Conservation (phyloP, 2,888 invertebrate genomes). For the Mechanitis messenoides region DNA sequence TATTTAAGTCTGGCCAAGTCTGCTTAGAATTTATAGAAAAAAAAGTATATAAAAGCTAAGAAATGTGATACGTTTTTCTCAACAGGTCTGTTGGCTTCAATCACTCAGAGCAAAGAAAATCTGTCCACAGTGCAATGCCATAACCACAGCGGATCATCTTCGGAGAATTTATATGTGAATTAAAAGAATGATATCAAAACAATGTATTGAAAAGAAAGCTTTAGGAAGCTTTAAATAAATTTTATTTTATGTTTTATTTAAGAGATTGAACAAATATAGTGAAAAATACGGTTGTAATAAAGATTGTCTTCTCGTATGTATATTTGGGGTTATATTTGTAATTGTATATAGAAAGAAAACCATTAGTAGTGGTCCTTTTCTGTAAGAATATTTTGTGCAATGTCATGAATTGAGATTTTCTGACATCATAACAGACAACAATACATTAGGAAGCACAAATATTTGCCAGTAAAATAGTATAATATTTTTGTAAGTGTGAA, state of each 20-base stretch:
- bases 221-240: not conserved
- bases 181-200: no score
- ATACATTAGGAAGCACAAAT: no score
- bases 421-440: no score
- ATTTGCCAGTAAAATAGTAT: no score
- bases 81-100: slow-evolving; percentile 81
- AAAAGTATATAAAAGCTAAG: not conserved
- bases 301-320: not conserved
- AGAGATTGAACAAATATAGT: slow-evolving; percentile 1
- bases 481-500: no score
- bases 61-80: not conserved
- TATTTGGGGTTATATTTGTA: not conserved
- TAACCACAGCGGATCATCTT: slow-evolving; percentile 91
- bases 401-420: no score
- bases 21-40: no score
- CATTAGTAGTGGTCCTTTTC: no score
- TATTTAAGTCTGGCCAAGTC: no score
- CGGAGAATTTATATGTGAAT: slow-evolving; percentile 90
- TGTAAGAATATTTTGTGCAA: no score
- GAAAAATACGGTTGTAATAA: not conserved
- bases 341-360: not conserved
- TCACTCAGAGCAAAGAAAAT: slow-evolving; percentile 90
- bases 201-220: slow-evolving; percentile 18
- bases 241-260: not conserved
- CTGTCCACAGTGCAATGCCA: slow-evolving; percentile 96